phyloP scores from a whole-genome alignment of 2,113 vertebrate genomes.

The Apus apus region DNA sequence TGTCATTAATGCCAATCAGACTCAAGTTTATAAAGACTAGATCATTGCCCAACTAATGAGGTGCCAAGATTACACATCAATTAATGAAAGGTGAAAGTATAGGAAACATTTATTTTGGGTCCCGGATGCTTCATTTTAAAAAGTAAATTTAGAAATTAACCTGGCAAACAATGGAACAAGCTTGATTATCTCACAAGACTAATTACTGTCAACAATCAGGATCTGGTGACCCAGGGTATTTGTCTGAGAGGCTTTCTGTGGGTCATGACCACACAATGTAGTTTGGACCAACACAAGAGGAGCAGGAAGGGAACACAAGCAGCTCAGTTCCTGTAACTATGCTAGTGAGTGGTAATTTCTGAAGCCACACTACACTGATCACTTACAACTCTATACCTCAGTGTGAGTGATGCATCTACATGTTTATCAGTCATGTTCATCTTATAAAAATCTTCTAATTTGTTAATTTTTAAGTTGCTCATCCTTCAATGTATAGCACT shows the following conservation, averaged over 20 bases:
- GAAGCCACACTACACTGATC: neutral
- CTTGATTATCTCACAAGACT: neutral
- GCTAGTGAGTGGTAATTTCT: neutral
- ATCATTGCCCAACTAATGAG: neutral
- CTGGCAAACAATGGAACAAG: accelerated
- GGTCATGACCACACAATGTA: neutral
- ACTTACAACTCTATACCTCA: neutral
- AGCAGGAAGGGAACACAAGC: neutral
- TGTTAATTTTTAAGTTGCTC: neutral
- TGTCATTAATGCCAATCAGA: slow-evolving; percentile 11
- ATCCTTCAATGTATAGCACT: neutral
- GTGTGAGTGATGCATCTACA: neutral
- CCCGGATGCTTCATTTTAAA: neutral
- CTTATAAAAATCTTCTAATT: neutral
- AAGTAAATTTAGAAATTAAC: neutral
- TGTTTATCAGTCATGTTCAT: neutral
- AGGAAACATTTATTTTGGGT: neutral
- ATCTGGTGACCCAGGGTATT: neutral
- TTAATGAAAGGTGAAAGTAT: neutral
- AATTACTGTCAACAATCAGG: neutral
- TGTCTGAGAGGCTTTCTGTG: neutral
- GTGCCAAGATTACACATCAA: neutral
- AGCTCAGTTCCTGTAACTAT: neutral
- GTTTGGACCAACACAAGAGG: neutral
- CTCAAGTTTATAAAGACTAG: neutral